Evolutionary conservation across 1,140 invertebrate species (phyloP).

Genomic region (Drosophila repleta): DNA sequence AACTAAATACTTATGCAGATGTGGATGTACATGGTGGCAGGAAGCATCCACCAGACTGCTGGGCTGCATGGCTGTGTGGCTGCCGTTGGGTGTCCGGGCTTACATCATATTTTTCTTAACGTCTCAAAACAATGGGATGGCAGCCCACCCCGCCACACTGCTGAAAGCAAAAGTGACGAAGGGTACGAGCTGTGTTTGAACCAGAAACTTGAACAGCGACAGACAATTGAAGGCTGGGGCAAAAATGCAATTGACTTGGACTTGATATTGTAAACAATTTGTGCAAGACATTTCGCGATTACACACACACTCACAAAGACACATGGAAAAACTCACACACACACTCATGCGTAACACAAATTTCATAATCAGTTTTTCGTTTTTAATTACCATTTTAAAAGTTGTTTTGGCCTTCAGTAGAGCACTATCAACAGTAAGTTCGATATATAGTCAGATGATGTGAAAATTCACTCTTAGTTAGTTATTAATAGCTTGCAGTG

Average conservation of each 20-base stretch:
- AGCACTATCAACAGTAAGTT: slow-evolving; percentile 15
- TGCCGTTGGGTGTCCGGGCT: slow-evolving; percentile 44
- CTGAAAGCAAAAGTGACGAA: slow-evolving; percentile 18
- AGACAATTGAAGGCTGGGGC: slow-evolving; percentile 41
- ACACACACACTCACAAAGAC: neutral
- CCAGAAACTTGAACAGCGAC: slow-evolving; percentile 14
- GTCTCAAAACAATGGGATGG: slow-evolving; percentile 60
- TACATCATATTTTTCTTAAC: slow-evolving; percentile 74
- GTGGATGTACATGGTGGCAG: slow-evolving; percentile 9
- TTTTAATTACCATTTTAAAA: slow-evolving; percentile 66
- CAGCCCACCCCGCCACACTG: neutral
- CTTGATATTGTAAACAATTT: slow-evolving; percentile 52
- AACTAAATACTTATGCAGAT: slow-evolving; percentile 50
- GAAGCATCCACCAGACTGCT: neutral
- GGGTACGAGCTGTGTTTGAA: slow-evolving; percentile 10
- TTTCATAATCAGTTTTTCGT: slow-evolving; percentile 68
- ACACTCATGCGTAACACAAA: slow-evolving; percentile 9
- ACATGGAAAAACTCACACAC: neutral
- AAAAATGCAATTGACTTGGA: slow-evolving; percentile 51
- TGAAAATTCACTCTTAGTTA: slow-evolving; percentile 6
- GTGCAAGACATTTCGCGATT: slow-evolving; percentile 14
- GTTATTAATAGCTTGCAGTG: slow-evolving; percentile 39
- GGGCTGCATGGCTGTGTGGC: neutral
- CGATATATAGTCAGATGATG: slow-evolving; percentile 5
- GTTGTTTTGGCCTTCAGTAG: slow-evolving; percentile 10